phyloP scores from a whole-genome alignment of 2,888 invertebrate genomes.

The Platycheirus rosarum region DNA sequence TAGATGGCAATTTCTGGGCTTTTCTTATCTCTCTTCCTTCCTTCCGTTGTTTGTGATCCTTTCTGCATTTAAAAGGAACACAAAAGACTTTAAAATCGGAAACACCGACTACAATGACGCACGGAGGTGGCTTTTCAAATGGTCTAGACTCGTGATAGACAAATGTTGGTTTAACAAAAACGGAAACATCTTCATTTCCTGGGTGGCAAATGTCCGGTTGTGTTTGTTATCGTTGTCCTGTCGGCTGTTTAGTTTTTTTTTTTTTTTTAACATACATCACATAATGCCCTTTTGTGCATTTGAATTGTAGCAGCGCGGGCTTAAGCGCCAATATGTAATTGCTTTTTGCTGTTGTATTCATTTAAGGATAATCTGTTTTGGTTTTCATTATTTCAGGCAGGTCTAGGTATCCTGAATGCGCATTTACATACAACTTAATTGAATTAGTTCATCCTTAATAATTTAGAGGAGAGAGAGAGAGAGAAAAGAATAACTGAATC shows the following conservation, averaged over 20 bases:
- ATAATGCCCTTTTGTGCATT: slow-evolving; percentile 24
- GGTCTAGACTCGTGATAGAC: slow-evolving; percentile 17
- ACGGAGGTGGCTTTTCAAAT: not conserved
- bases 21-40: slow-evolving; percentile 26
- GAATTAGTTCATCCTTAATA: slow-evolving; percentile 54
- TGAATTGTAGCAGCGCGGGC: slow-evolving; percentile 32
- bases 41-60: slow-evolving; percentile 21
- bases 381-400: not conserved
- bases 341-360: slow-evolving; percentile 36
- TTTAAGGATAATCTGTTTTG: slow-evolving; percentile 26
- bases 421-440: slow-evolving; percentile 53
- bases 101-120: no score
- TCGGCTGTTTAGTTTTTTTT: slow-evolving; percentile 9
- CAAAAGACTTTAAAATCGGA: slow-evolving; percentile 1
- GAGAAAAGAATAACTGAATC: slow-evolving; percentile 10
- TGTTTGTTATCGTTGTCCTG: slow-evolving; percentile 47
- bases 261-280: not conserved
- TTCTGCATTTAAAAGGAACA: not conserved
- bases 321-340: slow-evolving; percentile 64
- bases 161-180: slow-evolving; percentile 36
- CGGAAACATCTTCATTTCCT: slow-evolving; percentile 48
- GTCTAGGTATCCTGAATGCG: slow-evolving; percentile 19
- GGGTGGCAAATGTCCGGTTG: slow-evolving; percentile 53
- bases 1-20: slow-evolving; percentile 25
- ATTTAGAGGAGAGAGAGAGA: not conserved